phyloP scores from a whole-genome alignment of 2,113 vertebrate species.

The Epinephelus lanceolatus region DNA sequence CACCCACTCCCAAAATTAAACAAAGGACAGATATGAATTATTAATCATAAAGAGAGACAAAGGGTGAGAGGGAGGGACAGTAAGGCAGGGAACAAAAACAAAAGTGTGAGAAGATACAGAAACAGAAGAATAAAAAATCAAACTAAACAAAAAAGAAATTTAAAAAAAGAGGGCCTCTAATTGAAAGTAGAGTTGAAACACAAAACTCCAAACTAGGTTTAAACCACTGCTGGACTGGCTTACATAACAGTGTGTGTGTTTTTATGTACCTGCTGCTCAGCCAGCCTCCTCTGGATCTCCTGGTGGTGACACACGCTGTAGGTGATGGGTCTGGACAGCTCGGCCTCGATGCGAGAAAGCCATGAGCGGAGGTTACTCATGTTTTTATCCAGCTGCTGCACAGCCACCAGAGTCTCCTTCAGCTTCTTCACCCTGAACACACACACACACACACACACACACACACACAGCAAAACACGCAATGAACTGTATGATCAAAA shows the following conservation, averaged over 20 bases:
- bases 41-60: constrained; percentile 53
- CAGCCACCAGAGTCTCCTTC: constrained; percentile 91
- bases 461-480: constrained; percentile 23
- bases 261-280: constrained; percentile 91
- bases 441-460: constrained; percentile 34
- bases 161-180: not conserved
- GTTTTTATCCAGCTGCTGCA: constrained; percentile 93
- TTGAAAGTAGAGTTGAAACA: not conserved
- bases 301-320: constrained; percentile 92
- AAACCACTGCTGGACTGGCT: not conserved
- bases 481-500: not conserved
- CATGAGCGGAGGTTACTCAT: constrained; percentile 95
- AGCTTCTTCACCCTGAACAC: constrained; percentile 92
- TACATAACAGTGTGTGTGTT: not conserved
- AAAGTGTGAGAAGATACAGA: not conserved
- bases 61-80: constrained; percentile 22
- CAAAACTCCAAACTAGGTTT: not conserved
- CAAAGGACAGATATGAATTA: constrained; percentile 62
- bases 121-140: not conserved
- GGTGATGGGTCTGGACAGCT: constrained; percentile 91
- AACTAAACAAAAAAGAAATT: not conserved
- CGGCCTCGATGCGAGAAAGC: constrained; percentile 91
- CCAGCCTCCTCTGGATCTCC: constrained; percentile 95
- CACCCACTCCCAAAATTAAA: constrained; percentile 64
- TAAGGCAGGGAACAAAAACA: not conserved